A percentile compares a stretch with the other conserved stretches of the same genome.
These are phyloP conservation scores for Aleiodes leptofemur DNA, from an alignment of 2,888 invertebrate genomes.

Conservation along the genomic window DNA sequence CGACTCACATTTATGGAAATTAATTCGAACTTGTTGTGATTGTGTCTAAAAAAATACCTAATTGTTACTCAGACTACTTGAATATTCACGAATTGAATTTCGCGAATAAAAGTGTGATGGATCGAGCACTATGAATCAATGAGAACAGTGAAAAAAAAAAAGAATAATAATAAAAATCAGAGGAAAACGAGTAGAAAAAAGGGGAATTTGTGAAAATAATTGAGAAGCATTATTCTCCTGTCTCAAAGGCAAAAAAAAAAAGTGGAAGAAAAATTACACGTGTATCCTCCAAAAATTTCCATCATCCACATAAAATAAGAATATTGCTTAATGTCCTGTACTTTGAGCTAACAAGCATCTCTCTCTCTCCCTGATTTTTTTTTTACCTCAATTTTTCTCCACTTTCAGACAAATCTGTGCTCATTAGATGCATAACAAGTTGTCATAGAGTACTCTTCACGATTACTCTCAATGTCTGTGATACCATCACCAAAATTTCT, in stretches of 20 bases:
- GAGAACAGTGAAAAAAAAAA: too few relatives aligned
- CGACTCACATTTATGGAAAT: background rate
- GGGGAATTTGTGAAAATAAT: background rate
- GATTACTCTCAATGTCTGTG: conserved; percentile 59
- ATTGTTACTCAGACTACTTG: conserved; percentile 2
- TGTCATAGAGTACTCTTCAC: conserved; percentile 67
- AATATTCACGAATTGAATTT: conserved; percentile 2
- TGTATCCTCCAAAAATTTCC: background rate
- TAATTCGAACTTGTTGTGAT: background rate
- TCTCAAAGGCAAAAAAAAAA: background rate
- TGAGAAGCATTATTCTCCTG: background rate
- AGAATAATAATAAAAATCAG: too few relatives aligned
- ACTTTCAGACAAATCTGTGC: conserved; percentile 57
- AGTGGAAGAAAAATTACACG: background rate
- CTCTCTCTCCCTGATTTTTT: too few relatives aligned
- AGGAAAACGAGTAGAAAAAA: background rate
- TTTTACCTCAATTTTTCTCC: background rate
- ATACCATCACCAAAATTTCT: conserved; percentile 53
- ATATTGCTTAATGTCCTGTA: conserved; percentile 3
- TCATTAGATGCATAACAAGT: conserved; percentile 61
- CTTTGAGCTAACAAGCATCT: conserved; percentile 24
- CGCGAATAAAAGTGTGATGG: background rate
- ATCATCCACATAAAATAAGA: background rate
- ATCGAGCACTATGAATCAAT: too few relatives aligned
- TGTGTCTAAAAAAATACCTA: background rate